Percentiles rank a stretch among this genome's conserved stretches.
Evolutionary conservation across 1,140 invertebrate genomes (phyloP).

Genomic region (Pseudomyrmex dendroicus): DNA sequence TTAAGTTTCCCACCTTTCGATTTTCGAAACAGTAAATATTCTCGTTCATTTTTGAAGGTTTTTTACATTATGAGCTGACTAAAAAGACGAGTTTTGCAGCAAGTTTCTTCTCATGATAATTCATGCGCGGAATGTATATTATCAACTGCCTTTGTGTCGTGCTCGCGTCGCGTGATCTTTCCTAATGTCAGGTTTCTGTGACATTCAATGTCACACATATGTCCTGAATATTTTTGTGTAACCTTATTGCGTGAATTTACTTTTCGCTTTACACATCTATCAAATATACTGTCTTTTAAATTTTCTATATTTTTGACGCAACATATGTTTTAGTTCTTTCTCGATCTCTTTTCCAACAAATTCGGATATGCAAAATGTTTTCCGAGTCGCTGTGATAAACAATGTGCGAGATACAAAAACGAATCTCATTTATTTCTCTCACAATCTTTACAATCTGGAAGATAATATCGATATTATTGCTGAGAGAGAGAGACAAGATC

Average conservation of each 20-base stretch:
- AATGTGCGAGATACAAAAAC: too few species aligned
- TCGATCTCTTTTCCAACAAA: not conserved
- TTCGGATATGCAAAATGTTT: not conserved
- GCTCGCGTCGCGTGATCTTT: conserved; percentile 38
- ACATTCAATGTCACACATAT: conserved; percentile 56
- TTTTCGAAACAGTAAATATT: not conserved
- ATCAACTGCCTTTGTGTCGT: conserved; percentile 43
- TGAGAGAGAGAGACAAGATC: conserved; percentile 18
- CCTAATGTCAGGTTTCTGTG: conserved; percentile 46
- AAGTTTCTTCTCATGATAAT: conserved; percentile 34
- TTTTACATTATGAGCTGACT: not conserved
- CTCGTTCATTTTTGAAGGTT: not conserved
- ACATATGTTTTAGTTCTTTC: not conserved
- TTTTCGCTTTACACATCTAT: conserved; percentile 17
- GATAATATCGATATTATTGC: too few species aligned
- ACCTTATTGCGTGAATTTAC: not conserved
- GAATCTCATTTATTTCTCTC: too few species aligned
- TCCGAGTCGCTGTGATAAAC: too few species aligned
- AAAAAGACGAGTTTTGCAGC: conserved; percentile 24
- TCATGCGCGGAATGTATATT: conserved; percentile 37
- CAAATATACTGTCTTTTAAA: not conserved
- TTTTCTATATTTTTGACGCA: conserved; percentile 12
- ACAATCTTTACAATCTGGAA: too few species aligned
- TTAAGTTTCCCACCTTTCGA: not conserved
- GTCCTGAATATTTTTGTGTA: conserved; percentile 15